Evolutionary conservation across 2,113 vertebrate genomes (phyloP).

Genomic region (Herpetotheres cachinnans): DNA sequence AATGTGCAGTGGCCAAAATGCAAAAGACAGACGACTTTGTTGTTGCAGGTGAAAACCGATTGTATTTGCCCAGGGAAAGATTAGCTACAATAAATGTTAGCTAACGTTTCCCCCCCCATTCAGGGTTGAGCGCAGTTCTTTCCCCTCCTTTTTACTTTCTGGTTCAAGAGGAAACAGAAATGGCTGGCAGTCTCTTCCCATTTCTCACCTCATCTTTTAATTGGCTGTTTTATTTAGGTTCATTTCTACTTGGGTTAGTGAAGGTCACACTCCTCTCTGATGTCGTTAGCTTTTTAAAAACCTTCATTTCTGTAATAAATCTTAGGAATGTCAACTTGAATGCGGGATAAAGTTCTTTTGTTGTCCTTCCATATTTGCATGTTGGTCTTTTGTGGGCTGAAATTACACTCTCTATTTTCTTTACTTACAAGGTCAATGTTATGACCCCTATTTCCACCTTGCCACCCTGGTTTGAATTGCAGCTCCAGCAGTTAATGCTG

Average conservation of each 20-base stretch:
- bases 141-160: background rate
- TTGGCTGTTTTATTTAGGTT: background rate
- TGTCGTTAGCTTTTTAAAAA: background rate
- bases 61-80: background rate
- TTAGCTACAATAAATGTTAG: background rate
- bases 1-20: background rate
- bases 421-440: background rate
- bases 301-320: background rate
- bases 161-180: background rate
- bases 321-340: background rate
- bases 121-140: background rate
- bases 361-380: background rate
- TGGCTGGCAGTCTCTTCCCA: background rate
- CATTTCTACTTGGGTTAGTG: background rate
- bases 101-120: background rate
- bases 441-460: background rate
- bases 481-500: background rate
- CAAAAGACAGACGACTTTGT: background rate
- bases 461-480: background rate
- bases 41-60: background rate
- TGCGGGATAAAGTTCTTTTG: background rate
- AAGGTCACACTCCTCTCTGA: background rate
- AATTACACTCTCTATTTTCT: background rate
- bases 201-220: background rate
- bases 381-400: background rate